phyloP scores from a whole-genome alignment of 1,140 invertebrate genomes.

The Lineus longissimus region DNA sequence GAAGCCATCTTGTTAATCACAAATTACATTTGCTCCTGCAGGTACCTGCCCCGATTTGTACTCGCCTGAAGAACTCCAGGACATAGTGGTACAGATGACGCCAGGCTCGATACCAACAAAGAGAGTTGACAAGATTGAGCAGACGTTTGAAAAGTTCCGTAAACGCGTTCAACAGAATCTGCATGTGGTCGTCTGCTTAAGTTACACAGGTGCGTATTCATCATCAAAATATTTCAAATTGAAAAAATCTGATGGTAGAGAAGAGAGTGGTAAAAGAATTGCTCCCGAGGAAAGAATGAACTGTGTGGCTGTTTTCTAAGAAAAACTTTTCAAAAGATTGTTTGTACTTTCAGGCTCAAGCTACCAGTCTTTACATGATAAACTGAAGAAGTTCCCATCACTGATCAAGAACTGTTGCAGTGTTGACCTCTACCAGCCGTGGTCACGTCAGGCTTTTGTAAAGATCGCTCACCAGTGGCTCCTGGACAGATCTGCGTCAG shows the following conservation, averaged over 20 bases:
- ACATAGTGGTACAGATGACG: conserved; percentile 47
- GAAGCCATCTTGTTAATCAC: no score
- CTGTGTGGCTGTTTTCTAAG: no score
- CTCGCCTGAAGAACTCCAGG: conserved; percentile 40
- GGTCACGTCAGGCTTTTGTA: conserved; percentile 40
- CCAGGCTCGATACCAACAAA: conserved; percentile 48
- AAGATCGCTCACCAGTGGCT: conserved; percentile 39
- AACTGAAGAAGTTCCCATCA: conserved; percentile 31
- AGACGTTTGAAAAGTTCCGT: conserved; percentile 43
- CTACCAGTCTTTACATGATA: background rate
- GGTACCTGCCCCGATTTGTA: conserved; percentile 48
- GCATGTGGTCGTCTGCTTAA: conserved; percentile 47
- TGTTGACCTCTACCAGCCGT: conserved; percentile 45
- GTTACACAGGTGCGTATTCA: conserved; percentile 34
- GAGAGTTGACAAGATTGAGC: conserved; percentile 45
- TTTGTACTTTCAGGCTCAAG: no score
- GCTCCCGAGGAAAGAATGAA: no score
- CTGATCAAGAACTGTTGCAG: conserved; percentile 36
- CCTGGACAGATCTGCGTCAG: background rate
- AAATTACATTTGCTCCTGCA: conserved; percentile 12
- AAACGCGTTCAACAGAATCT: conserved; percentile 45
- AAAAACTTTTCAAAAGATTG: no score
- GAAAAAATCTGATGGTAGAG: no score
- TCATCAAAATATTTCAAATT: no score
- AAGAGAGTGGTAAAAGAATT: no score